Evolutionary conservation across 2,797 vertebrate genomes (phyloP).

Genomic region (Cuniculus paca): DNA sequence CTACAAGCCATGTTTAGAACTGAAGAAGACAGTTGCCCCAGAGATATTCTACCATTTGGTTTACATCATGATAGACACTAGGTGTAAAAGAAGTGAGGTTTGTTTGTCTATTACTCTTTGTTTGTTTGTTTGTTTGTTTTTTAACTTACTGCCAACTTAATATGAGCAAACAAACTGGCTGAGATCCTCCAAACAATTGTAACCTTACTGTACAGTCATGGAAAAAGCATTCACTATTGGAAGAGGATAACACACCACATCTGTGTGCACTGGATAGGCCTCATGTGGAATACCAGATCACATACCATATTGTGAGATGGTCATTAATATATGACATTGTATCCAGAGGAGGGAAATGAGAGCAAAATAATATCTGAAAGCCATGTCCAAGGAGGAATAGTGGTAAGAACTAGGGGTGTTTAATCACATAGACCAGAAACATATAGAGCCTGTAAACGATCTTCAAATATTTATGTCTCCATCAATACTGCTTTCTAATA

Average conservation of each 20-base stretch:
- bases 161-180: slow-evolving; percentile 16
- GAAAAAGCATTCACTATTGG: not conserved
- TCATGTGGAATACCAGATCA: not conserved
- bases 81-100: not conserved
- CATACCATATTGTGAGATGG: not conserved
- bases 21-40: not conserved
- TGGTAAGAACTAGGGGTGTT: not conserved
- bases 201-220: not conserved
- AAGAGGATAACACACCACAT: not conserved
- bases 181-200: not conserved
- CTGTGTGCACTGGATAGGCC: not conserved
- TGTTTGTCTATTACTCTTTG: not conserved
- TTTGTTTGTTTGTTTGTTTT: not conserved
- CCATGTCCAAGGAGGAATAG: not conserved
- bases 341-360: not conserved
- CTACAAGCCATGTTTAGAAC: not conserved
- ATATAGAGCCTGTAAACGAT: not conserved
- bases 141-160: not conserved
- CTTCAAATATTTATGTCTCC: not conserved
- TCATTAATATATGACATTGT: not conserved
- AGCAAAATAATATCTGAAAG: not conserved
- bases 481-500: slow-evolving; percentile 4
- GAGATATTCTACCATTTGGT: not conserved
- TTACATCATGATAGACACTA: not conserved
- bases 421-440: not conserved